Base-by-base conservation (phyloP, 2,888 invertebrate genomes). In the Blastobasis adustella region DNA sequence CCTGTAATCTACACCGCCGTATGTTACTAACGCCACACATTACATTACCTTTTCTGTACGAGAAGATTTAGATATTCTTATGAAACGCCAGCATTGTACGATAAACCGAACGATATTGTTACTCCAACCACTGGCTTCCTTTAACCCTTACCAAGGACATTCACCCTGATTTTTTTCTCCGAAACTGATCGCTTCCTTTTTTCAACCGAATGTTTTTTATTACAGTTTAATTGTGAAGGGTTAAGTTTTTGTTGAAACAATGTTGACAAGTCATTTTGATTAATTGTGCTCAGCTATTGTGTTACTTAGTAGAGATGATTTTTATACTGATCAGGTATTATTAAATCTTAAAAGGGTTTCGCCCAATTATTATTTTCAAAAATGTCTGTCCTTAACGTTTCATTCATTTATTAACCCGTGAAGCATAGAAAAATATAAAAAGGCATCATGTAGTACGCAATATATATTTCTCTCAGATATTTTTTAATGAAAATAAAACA, bases 201-300 rank as follows among this genome's bases (percentile, higher is more conserved):
- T 73, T 73, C 63, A 47, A 41, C 45, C 45, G 45, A 55, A 50
- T 54, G 57, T 57, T 76, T 79, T 82, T 80, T 78, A 74, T 70
- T 69, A 69, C 9, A 65, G 70, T 79, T 77, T 80, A 80, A 81
- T 82, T 80, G 75, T 75, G 66, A 66, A 72, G 73, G 71, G 74
- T 74, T 72, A 73, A 56, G 57, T 67, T 71, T 71, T 72, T 74
- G 73, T 73, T 71, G 67, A 62, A 65, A 71, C 60, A 74, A 74
- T 73, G 75, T 76, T 79, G 79, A 78, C 76, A 73, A 75, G 76
- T 76, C 75, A 78, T 80, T 76, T 76, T 73, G 71, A 73, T 79
- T 78, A 76, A 81, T 82, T 82, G 71, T 71, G 55, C 63, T 53
- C 60, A 48, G 50, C 61, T 57, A 61, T 52, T 46, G 57, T 53